Conservation (phyloP, 2,888 invertebrate genomes). For the Pandemis cinnamomeana region DNA sequence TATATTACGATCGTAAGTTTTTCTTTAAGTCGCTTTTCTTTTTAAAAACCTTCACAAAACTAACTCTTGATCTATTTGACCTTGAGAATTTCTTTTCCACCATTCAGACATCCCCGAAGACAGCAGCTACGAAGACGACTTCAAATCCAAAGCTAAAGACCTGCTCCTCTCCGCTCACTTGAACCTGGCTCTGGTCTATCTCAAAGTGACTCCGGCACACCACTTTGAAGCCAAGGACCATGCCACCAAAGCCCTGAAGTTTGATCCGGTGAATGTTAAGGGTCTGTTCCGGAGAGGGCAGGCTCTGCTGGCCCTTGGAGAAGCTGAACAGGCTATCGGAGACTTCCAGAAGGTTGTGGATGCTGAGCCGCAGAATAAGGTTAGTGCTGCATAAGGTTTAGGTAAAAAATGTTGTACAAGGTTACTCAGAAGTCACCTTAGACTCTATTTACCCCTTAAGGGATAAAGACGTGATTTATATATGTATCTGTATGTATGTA, state of each 20-base stretch:
- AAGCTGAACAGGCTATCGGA: conserved; percentile 89
- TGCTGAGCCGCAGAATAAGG: conserved; percentile 93
- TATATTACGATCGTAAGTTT: no score
- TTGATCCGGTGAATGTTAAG: conserved; percentile 92
- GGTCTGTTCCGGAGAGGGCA: conserved; percentile 95
- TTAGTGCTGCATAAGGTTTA: conserved; percentile 43
- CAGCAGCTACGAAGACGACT: conserved; percentile 58
- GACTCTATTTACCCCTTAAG: no score
- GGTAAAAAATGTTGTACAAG: no score
- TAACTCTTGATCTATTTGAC: no score
- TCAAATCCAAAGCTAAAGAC: conserved; percentile 60
- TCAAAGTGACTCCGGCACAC: conserved; percentile 89
- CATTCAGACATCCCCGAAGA: conserved; percentile 62
- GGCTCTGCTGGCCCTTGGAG: conserved; percentile 89
- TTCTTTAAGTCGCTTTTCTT: no score
- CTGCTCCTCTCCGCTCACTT: conserved; percentile 89
- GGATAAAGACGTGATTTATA: no score
- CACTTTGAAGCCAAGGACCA: conserved; percentile 88
- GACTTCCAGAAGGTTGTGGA: conserved; percentile 91
- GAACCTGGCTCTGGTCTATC: conserved; percentile 92
- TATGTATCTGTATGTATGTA: no score
- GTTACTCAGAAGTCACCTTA: no score
- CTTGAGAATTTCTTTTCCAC: neutral
- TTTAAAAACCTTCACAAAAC: no score
- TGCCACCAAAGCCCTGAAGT: conserved; percentile 90